Base-by-base conservation (phyloP, 1,140 invertebrate genomes). In the Agrypnia vestita region DNA sequence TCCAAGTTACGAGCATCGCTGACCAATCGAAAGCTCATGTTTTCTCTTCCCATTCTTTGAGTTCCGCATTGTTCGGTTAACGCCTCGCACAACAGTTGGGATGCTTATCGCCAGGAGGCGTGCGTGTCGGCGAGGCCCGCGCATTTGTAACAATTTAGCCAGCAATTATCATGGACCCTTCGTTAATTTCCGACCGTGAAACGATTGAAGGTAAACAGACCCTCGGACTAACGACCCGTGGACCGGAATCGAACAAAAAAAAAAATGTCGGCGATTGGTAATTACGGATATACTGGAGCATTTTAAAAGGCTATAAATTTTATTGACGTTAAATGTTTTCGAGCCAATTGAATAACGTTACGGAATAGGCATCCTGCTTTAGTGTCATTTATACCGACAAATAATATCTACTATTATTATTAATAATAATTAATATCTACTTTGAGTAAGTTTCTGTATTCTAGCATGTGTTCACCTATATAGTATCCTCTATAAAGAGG, bases 251-350 rank as follows among this genome's bases (percentile, higher is more conserved):
- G 43, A 49, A 71, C 43, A 46, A 71, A 71, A 71, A n/a, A n/a
- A 61, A 15, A 71, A 71, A 19, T 15, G 67, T 71, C 43, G 43
- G 13, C 46, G 67, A 71, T 49, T 15, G n/a, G 46, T 71, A 71
- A 71, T 71, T 71, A 71, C 67, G 67, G 67, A 71, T 47, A 49
- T 49, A 21, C 67, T 11, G 67, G 43, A 44, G 35, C 67, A 49
- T 71, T 71, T 71, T 71, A 49, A 71, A 71, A 71, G 67, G 43
- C 67, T 49, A 71, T 71, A 71, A 71, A 71, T 71, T 71, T 71
- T 71, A 71, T 71, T 71, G 67, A 71, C 67, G 67, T 47, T 71
- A 71, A 71, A 43, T 71, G 67, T 71, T 71, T 71, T 71, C 67
- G 46, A 71, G 13, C 15, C 67, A 71, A 71, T 71, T 71, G 67